phyloP scores from a whole-genome alignment of 2,888 invertebrate species.

The Athalia cordata region DNA sequence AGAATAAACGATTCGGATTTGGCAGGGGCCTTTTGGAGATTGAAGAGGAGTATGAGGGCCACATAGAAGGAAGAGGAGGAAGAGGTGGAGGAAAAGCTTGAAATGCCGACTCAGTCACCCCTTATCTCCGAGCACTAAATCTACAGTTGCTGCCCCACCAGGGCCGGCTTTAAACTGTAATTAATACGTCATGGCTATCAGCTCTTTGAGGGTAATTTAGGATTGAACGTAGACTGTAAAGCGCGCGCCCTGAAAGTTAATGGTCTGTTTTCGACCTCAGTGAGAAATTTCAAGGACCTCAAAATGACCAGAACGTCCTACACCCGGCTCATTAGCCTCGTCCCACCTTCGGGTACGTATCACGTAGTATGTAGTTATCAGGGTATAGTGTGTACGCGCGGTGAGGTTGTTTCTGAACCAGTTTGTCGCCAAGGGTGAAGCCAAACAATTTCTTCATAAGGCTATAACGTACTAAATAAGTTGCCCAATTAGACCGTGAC shows the following conservation, averaged over 20 bases:
- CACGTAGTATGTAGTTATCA: neutral
- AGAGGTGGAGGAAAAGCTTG: slow-evolving; percentile 31
- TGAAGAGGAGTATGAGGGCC: slow-evolving; percentile 39
- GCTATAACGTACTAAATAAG: too few species aligned
- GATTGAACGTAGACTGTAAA: slow-evolving; percentile 21
- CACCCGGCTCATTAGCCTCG: neutral
- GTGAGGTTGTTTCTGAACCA: too few species aligned
- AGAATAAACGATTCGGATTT: slow-evolving; percentile 43
- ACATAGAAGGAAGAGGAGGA: slow-evolving; percentile 1
- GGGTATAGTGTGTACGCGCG: too few species aligned
- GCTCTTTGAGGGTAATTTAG: slow-evolving; percentile 43
- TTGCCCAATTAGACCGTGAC: too few species aligned
- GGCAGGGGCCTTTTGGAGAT: slow-evolving; percentile 30
- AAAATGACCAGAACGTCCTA: slow-evolving; percentile 17
- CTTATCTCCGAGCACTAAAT: slow-evolving; percentile 43
- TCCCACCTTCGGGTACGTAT: neutral
- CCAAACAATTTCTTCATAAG: too few species aligned
- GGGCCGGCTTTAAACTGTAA: slow-evolving; percentile 63
- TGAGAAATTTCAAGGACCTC: slow-evolving; percentile 1
- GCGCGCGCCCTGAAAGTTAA: slow-evolving; percentile 35
- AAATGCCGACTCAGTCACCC: slow-evolving; percentile 43
- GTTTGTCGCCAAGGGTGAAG: too few species aligned
- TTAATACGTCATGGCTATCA: slow-evolving; percentile 60
- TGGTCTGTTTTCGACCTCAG: slow-evolving; percentile 20
- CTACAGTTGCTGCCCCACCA: slow-evolving; percentile 32